phyloP scores from a whole-genome alignment of 1,140 invertebrate genomes.

The Drosophila micromelanica region DNA sequence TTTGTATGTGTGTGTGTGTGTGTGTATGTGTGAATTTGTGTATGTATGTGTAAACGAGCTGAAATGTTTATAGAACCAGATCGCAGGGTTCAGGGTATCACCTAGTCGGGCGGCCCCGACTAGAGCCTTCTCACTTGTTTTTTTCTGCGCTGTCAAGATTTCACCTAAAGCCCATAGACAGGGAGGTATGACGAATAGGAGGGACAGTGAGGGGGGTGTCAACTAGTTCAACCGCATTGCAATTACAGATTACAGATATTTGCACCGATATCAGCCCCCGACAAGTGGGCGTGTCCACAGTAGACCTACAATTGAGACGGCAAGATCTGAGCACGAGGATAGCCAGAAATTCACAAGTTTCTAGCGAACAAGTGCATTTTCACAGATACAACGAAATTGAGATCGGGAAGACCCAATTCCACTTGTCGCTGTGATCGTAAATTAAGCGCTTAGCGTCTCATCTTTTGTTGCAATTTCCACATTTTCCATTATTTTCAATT shows the following conservation, averaged over 20 bases:
- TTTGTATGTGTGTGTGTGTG: too few species aligned
- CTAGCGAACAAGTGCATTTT: constrained; percentile 37
- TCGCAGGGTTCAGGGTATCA: too few species aligned
- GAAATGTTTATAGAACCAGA: too few species aligned
- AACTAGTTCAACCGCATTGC: constrained; percentile 43
- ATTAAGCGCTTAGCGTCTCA: constrained; percentile 39
- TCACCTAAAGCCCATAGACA: constrained; percentile 17
- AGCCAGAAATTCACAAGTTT: constrained; percentile 40
- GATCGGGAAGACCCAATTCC: constrained; percentile 3
- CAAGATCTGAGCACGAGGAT: constrained; percentile 9
- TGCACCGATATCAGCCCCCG: constrained; percentile 46
- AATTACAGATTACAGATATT: constrained; percentile 74
- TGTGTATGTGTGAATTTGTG: too few species aligned
- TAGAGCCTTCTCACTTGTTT: too few species aligned
- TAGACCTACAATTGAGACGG: constrained; percentile 38
- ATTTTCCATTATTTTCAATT: constrained; percentile 8
- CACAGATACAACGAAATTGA: neutral
- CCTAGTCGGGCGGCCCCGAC: too few species aligned
- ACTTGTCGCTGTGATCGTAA: constrained; percentile 59
- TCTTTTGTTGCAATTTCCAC: constrained; percentile 55
- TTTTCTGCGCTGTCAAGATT: constrained; percentile 30
- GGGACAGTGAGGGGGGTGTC: constrained; percentile 7
- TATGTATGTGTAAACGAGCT: too few species aligned
- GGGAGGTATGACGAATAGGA: neutral
- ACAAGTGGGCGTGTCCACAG: neutral